Evolutionary conservation across 2,113 vertebrate species (phyloP).

Genomic region (Herpetotheres cachinnans): DNA sequence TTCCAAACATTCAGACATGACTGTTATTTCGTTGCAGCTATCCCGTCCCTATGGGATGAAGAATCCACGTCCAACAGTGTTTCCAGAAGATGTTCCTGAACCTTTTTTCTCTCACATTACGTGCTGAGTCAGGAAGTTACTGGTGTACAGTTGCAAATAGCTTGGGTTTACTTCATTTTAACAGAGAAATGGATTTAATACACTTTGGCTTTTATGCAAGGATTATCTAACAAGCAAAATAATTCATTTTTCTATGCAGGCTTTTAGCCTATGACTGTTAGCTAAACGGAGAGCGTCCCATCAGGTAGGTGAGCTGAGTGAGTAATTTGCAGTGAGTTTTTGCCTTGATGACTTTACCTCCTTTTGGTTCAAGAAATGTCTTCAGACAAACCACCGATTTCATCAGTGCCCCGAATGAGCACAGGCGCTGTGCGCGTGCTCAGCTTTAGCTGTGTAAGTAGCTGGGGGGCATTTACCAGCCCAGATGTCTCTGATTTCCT

Average conservation of each 20-base stretch:
- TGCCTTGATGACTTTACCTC: neutral
- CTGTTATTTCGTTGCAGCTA: neutral
- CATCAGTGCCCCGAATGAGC: fast-evolving
- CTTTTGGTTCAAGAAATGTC: neutral
- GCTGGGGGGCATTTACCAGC: neutral
- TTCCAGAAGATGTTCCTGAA: constrained; percentile 19
- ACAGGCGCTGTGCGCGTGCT: fast-evolving
- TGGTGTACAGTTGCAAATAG: neutral
- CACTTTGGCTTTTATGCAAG: neutral
- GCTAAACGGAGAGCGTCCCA: neutral
- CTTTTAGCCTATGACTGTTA: neutral
- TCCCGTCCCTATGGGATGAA: neutral
- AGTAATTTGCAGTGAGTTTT: neutral
- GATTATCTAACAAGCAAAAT: neutral
- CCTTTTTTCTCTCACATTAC: neutral
- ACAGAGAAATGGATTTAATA: neutral
- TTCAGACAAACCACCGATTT: fast-evolving
- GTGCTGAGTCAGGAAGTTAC: neutral
- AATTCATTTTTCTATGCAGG: neutral
- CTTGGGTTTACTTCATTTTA: neutral
- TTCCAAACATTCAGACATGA: neutral
- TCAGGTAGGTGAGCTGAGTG: neutral
- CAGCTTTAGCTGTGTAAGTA: neutral
- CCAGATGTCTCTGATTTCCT: neutral
- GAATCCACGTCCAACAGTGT: neutral